Percentiles rank a stretch among this genome's conserved stretches.
These are phyloP conservation scores for Brachionus rotundiformis DNA, from an alignment of 1,140 invertebrate species.

Conservation along the genomic window DNA sequence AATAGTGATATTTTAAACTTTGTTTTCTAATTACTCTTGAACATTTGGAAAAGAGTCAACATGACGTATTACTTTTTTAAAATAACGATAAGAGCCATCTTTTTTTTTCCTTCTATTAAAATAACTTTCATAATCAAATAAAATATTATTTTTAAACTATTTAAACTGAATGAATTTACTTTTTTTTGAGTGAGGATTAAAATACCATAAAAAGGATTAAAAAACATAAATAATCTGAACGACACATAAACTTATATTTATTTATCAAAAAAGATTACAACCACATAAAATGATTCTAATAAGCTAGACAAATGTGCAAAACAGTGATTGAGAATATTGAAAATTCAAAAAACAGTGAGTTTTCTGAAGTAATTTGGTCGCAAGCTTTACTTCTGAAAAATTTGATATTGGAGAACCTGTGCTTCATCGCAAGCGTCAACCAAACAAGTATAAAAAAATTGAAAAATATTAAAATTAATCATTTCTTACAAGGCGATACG, in stretches of 20 bases:
- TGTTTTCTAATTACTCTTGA: slow-evolving; percentile 72
- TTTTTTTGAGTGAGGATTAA: no score
- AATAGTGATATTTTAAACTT: slow-evolving; percentile 78
- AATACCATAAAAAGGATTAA: no score
- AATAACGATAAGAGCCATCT: slow-evolving; percentile 93
- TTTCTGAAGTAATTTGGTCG: no score
- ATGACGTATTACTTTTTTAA: slow-evolving; percentile 85
- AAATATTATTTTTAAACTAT: background rate
- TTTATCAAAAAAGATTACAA: no score
- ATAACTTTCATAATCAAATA: slow-evolving; percentile 84
- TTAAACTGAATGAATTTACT: no score
- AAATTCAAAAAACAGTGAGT: background rate
- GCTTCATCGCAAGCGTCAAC: no score
- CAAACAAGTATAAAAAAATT: slow-evolving; percentile 2
- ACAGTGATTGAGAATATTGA: background rate
- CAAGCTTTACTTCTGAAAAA: no score
- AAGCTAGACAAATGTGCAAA: background rate
- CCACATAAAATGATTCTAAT: no score
- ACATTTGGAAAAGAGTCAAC: slow-evolving; percentile 84
- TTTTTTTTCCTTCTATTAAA: slow-evolving; percentile 90
- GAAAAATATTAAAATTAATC: background rate
- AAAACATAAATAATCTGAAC: no score
- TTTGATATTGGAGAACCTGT: no score
- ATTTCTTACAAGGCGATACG: background rate
- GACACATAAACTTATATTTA: no score